Evolutionary conservation across 2,113 vertebrate species (phyloP).

Genomic region (Syrmaticus mikado): DNA sequence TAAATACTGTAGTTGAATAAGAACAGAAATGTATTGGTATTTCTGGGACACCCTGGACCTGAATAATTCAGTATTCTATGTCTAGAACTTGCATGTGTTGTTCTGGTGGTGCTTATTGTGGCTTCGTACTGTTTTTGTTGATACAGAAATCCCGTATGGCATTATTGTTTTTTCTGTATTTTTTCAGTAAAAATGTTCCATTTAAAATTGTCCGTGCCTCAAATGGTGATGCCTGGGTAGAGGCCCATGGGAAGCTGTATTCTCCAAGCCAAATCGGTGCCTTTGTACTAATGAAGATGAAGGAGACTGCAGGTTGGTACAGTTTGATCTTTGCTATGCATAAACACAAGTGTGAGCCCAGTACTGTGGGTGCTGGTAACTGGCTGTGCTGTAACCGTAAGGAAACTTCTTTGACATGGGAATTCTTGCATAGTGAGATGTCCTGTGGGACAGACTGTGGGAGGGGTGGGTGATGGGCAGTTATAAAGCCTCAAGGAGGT

Average conservation of each 20-base stretch:
- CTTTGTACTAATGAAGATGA: constrained; percentile 98
- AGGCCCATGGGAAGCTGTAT: constrained; percentile 96
- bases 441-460: accelerated
- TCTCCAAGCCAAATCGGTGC: constrained; percentile 97
- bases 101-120: neutral
- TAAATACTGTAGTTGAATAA: neutral
- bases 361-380: neutral
- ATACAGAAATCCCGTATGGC: neutral
- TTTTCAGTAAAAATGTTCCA: constrained; percentile 92
- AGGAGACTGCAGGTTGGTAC: constrained; percentile 93
- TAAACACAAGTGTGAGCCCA: neutral
- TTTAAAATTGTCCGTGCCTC: constrained; percentile 97
- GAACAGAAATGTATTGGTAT: neutral
- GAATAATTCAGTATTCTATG: neutral
- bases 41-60: neutral
- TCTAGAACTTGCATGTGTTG: accelerated
- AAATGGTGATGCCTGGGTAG: constrained; percentile 97
- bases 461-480: neutral
- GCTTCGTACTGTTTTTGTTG: neutral
- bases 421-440: neutral
- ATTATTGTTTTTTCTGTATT: neutral
- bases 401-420: accelerated
- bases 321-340: neutral
- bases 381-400: neutral
- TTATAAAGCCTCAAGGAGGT: accelerated